Base-by-base conservation (phyloP, 2,888 invertebrate genomes). In the Philhelius pedissequus region DNA sequence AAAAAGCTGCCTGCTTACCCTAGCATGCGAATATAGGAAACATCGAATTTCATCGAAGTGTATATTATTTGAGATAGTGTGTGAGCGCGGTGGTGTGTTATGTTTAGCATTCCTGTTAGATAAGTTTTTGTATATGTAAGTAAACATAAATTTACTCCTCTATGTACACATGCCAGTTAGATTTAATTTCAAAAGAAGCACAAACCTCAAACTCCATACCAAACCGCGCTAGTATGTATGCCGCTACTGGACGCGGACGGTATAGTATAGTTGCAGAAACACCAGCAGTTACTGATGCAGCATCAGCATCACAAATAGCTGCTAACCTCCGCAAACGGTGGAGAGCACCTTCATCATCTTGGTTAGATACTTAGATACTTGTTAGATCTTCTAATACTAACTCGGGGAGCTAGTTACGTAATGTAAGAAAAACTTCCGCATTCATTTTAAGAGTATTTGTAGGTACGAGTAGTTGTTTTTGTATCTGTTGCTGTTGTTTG, bases 401-500 rank as follows among this genome's bases (percentile, higher is more conserved):
- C 86, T 86, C 69, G 79, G 78, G 82, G 81, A 88, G 89, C 89
- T 89, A 89, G 89, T 90, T 90, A 90, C 90, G 90, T 90, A 90
- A 90, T 89, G 88, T 89, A 88, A 90, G 89, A 90, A 90, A 90
- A 91, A 90, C 91, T 91, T 91, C 90, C 90, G 90, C 90, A 91
- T 91, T 90, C 90, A 90, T 90, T 90, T 84, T 90, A 89, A 90
- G 90, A 90, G 90, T 90, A 90, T 90, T 90, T 89, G 89, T 89
- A 66, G 87, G 84, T 88, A n/a, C n/a, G n/a, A n/a, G 88, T 20
- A 35, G 78, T 13, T 80, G 81, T 18, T 86, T 43, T 13, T 45
- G 45, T 18, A 18, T 15, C 32, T 70, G 77, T 9, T 78, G 58
- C 13, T 32, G 64, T 20, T 56, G n/a, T n/a, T n/a, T n/a, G n/a